Base-by-base conservation (phyloP, 2,797 vertebrate genomes). In the Champsocephalus esox region DNA sequence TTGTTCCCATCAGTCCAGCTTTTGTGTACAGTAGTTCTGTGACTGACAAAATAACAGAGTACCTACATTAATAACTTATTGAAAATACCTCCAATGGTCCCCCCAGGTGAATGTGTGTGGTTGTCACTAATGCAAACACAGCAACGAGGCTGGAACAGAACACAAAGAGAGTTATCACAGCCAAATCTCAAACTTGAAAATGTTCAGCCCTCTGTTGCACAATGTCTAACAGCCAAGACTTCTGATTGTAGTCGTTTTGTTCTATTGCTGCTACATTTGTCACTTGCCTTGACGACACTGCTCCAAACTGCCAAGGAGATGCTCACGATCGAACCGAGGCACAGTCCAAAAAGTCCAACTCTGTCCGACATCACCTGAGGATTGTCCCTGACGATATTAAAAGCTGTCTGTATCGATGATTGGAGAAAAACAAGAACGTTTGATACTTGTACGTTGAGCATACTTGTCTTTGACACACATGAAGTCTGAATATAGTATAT, bases 321-420 rank as follows among this genome's bases (percentile, higher is more conserved):
- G 32, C 87, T 3, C 9, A 94, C 0, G 0, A 60, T 3, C 0
- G 84, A 49, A 13, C 95, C 94, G 0, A 95, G 63, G 12, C 82
- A 95, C 3, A 95, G 83, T 0, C 94, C 94, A 1, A 94, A 52
- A 1, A 95, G 21, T 14, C 88, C 95, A 4, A 95, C 38, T 28
- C 59, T 76, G 78, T 92, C 82, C 1, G 81, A 63, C 6, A 80
- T 70, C 64, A 95, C 92, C 57, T 66, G 81, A 48, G 94, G 93
- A 80, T 95, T 93, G 0, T 88, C 73, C 57, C 80, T 84, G 16
- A 96, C 0, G 2, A 94, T 56, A 28, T 80, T 67, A 61, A 93
- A 94, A 0, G 93, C 94, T 0, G 3, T 69, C 95, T 96, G 85
- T 17, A 55, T 2, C 63, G 19, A 70, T 16, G 21, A 0, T 38